A percentile compares a stretch with the other conserved stretches of the same genome.
Conservation (phyloP, 1,140 invertebrate genomes). For the Caenorhabditis brenneri region DNA sequence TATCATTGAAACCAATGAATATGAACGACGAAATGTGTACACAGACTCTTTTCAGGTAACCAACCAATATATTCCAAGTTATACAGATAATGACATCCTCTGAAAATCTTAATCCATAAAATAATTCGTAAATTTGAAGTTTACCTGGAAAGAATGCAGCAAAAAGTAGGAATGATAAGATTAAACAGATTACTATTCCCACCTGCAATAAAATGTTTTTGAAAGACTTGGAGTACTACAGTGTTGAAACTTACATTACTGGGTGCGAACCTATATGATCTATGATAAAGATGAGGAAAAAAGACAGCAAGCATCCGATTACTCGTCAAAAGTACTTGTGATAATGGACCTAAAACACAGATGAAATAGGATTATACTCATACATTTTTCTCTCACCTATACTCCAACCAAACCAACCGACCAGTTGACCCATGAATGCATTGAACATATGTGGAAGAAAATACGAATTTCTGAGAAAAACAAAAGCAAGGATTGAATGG, state of each 20-base stretch:
- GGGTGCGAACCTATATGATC: background rate
- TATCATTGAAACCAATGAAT: slow-evolving; percentile 33
- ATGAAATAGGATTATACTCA: background rate
- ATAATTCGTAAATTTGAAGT: background rate
- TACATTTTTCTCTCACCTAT: background rate
- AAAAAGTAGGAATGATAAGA: slow-evolving; percentile 6
- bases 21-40: slow-evolving; percentile 20
- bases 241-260: background rate
- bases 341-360: background rate
- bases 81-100: background rate
- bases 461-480: background rate
- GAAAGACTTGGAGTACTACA: too few species aligned
- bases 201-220: background rate
- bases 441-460: slow-evolving; percentile 24
- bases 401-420: slow-evolving; percentile 32
- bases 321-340: slow-evolving; percentile 13
- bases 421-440: slow-evolving; percentile 26
- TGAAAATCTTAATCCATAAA: background rate
- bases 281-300: slow-evolving; percentile 3
- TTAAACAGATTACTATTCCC: background rate
- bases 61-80: slow-evolving; percentile 18
- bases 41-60: background rate
- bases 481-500: too few species aligned
- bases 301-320: slow-evolving; percentile 7
- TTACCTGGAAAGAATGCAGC: slow-evolving; percentile 6